A percentile compares a stretch with the other conserved stretches of the same genome.
Conservation (phyloP, 2,888 invertebrate species). For the Thereva nobilitata region DNA sequence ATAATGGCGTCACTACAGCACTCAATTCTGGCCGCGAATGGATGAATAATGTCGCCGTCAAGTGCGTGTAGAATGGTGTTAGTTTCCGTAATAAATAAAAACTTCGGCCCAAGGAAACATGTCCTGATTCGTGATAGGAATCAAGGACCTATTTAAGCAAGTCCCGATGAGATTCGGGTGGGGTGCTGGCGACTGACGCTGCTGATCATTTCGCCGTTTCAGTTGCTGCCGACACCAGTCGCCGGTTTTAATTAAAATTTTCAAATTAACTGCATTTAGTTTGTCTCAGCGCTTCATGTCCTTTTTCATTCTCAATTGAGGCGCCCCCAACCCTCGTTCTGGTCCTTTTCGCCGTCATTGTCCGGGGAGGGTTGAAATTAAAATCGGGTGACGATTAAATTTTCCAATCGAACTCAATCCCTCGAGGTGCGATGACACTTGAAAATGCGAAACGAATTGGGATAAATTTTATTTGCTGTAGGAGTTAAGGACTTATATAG, state of each 20-base stretch:
- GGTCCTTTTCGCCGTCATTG: background rate
- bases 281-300: conserved; percentile 6
- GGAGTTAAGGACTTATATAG: too few species aligned
- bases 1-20: conserved; percentile 26
- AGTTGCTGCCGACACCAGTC: background rate
- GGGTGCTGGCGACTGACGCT: too few species aligned
- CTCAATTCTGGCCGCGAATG: conserved; percentile 16
- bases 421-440: conserved; percentile 32
- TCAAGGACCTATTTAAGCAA: background rate
- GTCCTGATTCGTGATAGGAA: background rate
- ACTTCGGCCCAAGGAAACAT: conserved; percentile 4
- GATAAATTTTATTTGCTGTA: conserved; percentile 17
- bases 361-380: conserved; percentile 21
- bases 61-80: conserved; percentile 19
- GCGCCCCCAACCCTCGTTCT: conserved; percentile 7
- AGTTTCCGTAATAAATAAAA: conserved; percentile 25
- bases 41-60: conserved; percentile 14
- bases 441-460: conserved; percentile 35
- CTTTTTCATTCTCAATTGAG: conserved; percentile 1
- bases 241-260: conserved; percentile 29
- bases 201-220: background rate
- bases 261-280: conserved; percentile 21
- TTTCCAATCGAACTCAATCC: conserved; percentile 29
- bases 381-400: conserved; percentile 37
- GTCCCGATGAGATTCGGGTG: background rate